Conservation (phyloP, 2,113 vertebrate genomes). For the Scopus umbretta region DNA sequence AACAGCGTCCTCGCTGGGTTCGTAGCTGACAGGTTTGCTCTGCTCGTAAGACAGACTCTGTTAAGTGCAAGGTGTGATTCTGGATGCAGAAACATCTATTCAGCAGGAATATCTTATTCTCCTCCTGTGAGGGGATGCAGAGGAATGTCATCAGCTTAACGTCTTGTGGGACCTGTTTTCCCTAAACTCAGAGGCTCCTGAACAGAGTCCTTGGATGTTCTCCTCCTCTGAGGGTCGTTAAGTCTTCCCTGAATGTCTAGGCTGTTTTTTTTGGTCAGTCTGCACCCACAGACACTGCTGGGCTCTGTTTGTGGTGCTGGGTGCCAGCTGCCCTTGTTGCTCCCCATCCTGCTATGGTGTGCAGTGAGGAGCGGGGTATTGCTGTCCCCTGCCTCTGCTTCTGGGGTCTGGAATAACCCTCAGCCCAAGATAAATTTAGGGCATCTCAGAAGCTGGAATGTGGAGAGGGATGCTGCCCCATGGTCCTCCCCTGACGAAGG, state of each 20-base stretch:
- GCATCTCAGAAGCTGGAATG: neutral
- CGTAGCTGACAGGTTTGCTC: neutral
- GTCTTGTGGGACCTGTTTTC: neutral
- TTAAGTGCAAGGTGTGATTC: neutral
- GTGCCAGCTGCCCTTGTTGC: neutral
- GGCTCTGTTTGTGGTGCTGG: neutral
- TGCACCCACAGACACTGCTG: neutral
- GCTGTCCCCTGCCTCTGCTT: neutral
- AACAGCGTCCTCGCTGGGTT: neutral
- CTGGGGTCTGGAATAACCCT: neutral
- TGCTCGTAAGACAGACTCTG: neutral
- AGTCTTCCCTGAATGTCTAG: neutral
- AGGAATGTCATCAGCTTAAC: neutral
- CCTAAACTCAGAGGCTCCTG: neutral
- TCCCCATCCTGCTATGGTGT: neutral
- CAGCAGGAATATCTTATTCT: neutral
- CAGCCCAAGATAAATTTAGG: neutral
- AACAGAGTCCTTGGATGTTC: neutral
- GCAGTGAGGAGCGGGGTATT: neutral
- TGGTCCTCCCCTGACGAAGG: neutral
- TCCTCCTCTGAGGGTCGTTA: neutral
- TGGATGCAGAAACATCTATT: neutral
- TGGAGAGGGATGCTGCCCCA: neutral
- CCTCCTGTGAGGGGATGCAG: neutral
- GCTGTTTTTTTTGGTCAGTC: neutral